phyloP scores from a whole-genome alignment of 1,140 invertebrate genomes.

The Aricia agestis region DNA sequence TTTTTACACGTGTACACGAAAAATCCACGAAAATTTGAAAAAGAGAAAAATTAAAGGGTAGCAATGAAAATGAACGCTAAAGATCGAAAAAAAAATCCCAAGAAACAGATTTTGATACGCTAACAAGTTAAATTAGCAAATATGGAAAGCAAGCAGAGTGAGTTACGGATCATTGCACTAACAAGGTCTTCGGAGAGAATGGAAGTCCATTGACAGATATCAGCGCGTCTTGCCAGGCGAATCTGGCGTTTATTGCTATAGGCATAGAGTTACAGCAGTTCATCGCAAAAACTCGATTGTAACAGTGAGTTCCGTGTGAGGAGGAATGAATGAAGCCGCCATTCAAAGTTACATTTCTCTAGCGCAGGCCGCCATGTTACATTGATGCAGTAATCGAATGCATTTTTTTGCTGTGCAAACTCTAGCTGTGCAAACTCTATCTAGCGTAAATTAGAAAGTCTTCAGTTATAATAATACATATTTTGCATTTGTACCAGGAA shows the following conservation, averaged over 20 bases:
- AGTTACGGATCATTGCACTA: slow-evolving; percentile 13
- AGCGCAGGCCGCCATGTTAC: slow-evolving; percentile 30
- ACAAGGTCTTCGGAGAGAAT: slow-evolving; percentile 14
- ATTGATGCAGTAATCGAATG: slow-evolving; percentile 28
- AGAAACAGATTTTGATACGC: background rate
- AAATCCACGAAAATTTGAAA: no score
- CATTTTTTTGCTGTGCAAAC: slow-evolving; percentile 18
- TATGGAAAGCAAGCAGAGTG: background rate
- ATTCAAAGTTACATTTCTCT: slow-evolving; percentile 52
- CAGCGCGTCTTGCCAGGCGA: background rate
- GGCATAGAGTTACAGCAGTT: background rate
- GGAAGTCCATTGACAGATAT: slow-evolving; percentile 12
- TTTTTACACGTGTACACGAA: no score
- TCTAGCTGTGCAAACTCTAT: no score
- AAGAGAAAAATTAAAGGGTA: no score
- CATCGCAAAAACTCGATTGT: slow-evolving; percentile 5
- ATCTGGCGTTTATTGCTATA: background rate
- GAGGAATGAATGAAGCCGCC: slow-evolving; percentile 57
- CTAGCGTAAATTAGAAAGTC: no score
- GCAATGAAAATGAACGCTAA: no score
- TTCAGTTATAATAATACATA: no score
- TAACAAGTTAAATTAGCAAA: slow-evolving; percentile 9
- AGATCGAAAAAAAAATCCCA: no score
- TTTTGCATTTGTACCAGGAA: no score
- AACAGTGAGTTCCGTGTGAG: slow-evolving; percentile 40